Base-by-base conservation (phyloP, 2,797 vertebrate species). In the Epinephelus malabaricus region DNA sequence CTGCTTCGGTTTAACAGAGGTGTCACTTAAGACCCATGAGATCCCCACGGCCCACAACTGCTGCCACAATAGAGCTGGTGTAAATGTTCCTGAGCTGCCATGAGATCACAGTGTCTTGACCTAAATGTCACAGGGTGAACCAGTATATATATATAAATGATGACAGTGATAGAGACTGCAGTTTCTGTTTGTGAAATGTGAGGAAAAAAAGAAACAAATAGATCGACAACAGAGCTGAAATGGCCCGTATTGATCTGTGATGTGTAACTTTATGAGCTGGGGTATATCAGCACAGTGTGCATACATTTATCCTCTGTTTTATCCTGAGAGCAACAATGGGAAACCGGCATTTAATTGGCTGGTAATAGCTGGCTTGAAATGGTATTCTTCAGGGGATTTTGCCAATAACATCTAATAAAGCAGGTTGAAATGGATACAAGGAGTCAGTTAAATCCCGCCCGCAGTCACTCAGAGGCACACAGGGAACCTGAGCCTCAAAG, bases 401-500 rank as follows among this genome's bases (percentile, higher is more conserved):
- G 87, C 79, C 85, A 87, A 78, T 79, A 91, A 82, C 73, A 77
- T 89, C 87, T 93, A 89, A 92, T 88, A 94, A 96, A 92, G 85
- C 89, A 87, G 89, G 85, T 81, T 84, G 95, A 93, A 96, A 96
- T 73, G 81, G 94, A 90, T 94, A 90, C 85, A 84, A 85, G 85
- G 85, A 91, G 92, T 83, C 86, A 76, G 70, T 87, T 89, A 83
- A 89, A 89, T 84, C 81, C 92, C 59, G 94, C 91, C 92, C 1
- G 66, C 89, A 77, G 95, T 90, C 89, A 73, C 93, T 92, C 85
- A 84, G 89, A 94, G 94, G 93, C 61, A 13, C 85, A 81, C 77
- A 0, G 88, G 91, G 95, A 98, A 98, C 93, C 82, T 84, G 95
- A 98, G 94, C 96, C 97, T 97, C 96, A 96, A 96, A 92, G 94